Percentiles rank a stretch among this genome's conserved stretches.
phyloP scores from a whole-genome alignment of 2,888 invertebrate genomes.

The Andrena hattorfiana region DNA sequence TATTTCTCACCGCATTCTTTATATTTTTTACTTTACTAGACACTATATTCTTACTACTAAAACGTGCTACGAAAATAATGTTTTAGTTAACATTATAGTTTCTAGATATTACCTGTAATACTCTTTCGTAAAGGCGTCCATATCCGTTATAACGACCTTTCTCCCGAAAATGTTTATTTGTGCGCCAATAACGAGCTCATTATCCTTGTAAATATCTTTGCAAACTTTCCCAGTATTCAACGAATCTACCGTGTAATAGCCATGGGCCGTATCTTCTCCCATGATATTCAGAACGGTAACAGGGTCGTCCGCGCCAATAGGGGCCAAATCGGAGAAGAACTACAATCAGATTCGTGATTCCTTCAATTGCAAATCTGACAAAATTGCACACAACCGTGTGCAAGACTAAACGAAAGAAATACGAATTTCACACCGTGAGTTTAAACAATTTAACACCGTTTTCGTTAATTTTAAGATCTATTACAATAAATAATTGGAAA shows the following conservation, averaged over 20 bases:
- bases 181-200: slow-evolving; percentile 93
- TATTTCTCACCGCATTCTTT: not conserved
- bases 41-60: no score
- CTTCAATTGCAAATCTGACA: not conserved
- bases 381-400: no score
- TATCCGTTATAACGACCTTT: slow-evolving; percentile 92
- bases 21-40: no score
- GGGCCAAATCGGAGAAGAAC: slow-evolving; percentile 71
- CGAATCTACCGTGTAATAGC: slow-evolving; percentile 87
- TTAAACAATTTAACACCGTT: no score
- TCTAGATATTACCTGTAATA: slow-evolving; percentile 88
- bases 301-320: slow-evolving; percentile 85
- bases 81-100: no score
- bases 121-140: slow-evolving; percentile 94
- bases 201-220: slow-evolving; percentile 88
- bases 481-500: no score
- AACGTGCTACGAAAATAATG: no score
- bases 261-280: slow-evolving; percentile 85
- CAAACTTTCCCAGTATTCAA: slow-evolving; percentile 86
- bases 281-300: slow-evolving; percentile 89
- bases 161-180: slow-evolving; percentile 93
- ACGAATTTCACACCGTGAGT: no score
- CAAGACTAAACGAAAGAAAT: no score
- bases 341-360: slow-evolving; percentile 24
- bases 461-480: no score